A percentile compares a stretch with the other conserved stretches of the same genome.
Evolutionary conservation across 1,140 invertebrate genomes (phyloP).

Genomic region (Chionoecetes opilio): DNA sequence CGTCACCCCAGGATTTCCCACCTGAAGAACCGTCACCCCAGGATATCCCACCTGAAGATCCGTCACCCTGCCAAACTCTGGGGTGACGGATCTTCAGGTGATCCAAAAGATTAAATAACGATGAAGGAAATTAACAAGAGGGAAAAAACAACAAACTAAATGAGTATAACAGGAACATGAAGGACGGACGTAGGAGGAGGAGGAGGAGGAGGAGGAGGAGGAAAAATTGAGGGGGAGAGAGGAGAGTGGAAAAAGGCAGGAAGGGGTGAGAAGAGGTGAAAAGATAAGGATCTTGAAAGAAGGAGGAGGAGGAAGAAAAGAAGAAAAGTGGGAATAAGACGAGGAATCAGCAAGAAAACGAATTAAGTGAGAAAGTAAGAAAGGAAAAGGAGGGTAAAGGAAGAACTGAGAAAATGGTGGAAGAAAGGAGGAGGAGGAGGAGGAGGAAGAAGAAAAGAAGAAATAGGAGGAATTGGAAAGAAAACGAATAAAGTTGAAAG

Average conservation of each 20-base stretch:
- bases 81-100: too few relatives aligned
- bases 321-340: not conserved
- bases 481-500: not conserved
- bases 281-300: not conserved
- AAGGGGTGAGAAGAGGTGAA: not conserved
- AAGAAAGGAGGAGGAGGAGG: too few relatives aligned
- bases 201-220: constrained; percentile 38
- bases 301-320: not conserved
- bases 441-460: too few relatives aligned
- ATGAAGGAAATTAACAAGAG: not conserved
- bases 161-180: not conserved
- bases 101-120: not conserved
- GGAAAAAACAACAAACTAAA: constrained; percentile 14
- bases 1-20: too few relatives aligned
- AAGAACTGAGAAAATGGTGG: not conserved
- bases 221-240: not conserved
- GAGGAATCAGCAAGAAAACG: not conserved
- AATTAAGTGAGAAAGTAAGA: not conserved
- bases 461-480: not conserved
- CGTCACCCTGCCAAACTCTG: too few relatives aligned
- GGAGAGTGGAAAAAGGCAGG: not conserved
- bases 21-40: too few relatives aligned
- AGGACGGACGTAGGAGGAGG: constrained; percentile 6
- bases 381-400: not conserved
- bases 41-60: too few relatives aligned